Evolutionary conservation across 2,113 vertebrate species (phyloP), one percentile per base, ranked within the genome.

Genomic region (Hemiscyllium ocellatum): DNA sequence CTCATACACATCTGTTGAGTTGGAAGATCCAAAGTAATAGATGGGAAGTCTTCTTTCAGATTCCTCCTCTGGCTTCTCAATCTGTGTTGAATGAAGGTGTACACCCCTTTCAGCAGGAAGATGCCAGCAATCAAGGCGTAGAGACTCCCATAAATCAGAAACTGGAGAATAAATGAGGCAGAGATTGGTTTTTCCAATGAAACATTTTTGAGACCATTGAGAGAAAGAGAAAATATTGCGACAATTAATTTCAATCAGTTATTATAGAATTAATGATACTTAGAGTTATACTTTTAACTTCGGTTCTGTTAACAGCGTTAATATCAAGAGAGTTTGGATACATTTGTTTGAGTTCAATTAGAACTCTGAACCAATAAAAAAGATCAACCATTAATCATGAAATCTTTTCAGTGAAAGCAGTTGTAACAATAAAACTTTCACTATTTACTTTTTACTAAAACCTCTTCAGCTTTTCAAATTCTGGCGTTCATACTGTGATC

Each of bases 121-220:
- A 99, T 96, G 1, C 97, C 97, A 13, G 98, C 97, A 96, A 99
- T 98, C 85, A 97, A 86, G 22, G 97, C 95, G 96, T 99, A 99
- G 97, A 99, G 99, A 96, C 98, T 97, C 95, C 98, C 97, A 33
- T 99, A 99, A 96, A 99, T 97, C 96, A 97, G 97, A 97, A 99
- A 99, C 99, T 99, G 97, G 80, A 83, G 80, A 97, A 97, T 96
- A 96, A 96, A 95, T 95, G 0, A 96, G 96, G n/a, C 26, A 76
- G 47, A 42, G 37, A 90, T 61, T 90, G 52, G 26, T 90, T 33
- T 56, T 7, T 61, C 52, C 87, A 90, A 61, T 56, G 29, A 89
- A 89, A 89, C n/a, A 42, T 19, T 37, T 22, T 22, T 37, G 15
- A 20, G 37, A 19, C 4, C 61, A 61, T 26, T 50, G 29, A 56